A percentile compares a stretch with the other conserved stretches of the same genome.
Evolutionary conservation across 2,888 invertebrate species (phyloP).

Genomic region (Liopterus haemorrhoidalis): DNA sequence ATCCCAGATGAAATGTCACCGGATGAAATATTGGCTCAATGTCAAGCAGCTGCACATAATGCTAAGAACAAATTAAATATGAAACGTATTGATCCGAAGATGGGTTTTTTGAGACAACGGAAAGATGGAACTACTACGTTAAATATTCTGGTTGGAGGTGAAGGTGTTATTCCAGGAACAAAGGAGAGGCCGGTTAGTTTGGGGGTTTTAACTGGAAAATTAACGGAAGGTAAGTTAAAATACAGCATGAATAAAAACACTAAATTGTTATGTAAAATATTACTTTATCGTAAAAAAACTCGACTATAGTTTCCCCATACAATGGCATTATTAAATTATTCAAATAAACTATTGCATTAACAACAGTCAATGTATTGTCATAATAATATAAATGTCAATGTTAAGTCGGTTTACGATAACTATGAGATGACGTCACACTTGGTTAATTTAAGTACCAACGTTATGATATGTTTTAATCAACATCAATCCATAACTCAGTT

Average conservation of each 20-base stretch:
- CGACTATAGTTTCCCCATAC: background rate
- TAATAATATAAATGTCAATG: no score
- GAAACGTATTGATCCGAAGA: constrained; percentile 43
- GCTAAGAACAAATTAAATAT: constrained; percentile 59
- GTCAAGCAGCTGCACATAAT: constrained; percentile 61
- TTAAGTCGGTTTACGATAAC: no score
- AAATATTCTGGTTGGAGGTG: constrained; percentile 72
- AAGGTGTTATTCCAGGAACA: constrained; percentile 62
- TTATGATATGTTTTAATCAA: no score
- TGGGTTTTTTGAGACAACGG: constrained; percentile 82
- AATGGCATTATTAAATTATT: no score
- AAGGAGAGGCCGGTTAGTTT: constrained; percentile 76
- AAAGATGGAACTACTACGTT: constrained; percentile 85
- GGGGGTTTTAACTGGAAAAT: constrained; percentile 75
- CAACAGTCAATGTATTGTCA: no score
- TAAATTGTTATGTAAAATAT: no score
- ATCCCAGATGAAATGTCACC: constrained; percentile 69
- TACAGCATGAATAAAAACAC: constrained; percentile 9
- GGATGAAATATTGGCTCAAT: constrained; percentile 72
- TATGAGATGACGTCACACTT: no score
- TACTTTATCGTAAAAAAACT: no score
- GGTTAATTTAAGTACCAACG: no score
- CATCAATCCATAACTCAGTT: no score
- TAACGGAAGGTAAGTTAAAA: constrained; percentile 55
- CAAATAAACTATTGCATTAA: no score